A percentile compares a stretch with the other conserved stretches of the same genome.
These are phyloP conservation scores for Trichogramma pretiosum DNA, from an alignment of 1,140 invertebrate genomes.

Conservation along the genomic window DNA sequence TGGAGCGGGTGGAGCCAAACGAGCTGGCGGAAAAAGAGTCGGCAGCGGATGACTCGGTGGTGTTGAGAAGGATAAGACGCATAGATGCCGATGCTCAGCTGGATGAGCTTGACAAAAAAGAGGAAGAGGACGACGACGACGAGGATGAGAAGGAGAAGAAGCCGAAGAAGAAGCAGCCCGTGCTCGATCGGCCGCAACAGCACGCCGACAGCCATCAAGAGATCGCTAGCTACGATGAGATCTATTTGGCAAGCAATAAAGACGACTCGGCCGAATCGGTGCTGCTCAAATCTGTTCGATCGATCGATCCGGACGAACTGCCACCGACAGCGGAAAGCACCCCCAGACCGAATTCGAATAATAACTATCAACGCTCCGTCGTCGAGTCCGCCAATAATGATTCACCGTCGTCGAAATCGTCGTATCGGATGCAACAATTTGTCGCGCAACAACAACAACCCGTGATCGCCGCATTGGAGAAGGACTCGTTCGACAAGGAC, in stretches of 20 bases:
- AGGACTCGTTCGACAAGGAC: background rate
- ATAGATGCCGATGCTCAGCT: slow-evolving; percentile 28
- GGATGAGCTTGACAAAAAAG: slow-evolving; percentile 5
- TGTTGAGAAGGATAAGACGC: slow-evolving; percentile 29
- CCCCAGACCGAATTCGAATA: too few relatives aligned
- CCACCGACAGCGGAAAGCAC: background rate
- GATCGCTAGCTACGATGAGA: slow-evolving; percentile 25
- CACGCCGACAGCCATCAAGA: slow-evolving; percentile 11
- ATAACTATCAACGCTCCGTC: too few relatives aligned
- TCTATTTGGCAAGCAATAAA: slow-evolving; percentile 34
- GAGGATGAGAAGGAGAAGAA: background rate
- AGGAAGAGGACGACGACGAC: slow-evolving; percentile 19
- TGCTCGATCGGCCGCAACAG: too few relatives aligned
- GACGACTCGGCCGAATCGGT: slow-evolving; percentile 31
- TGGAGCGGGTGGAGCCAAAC: slow-evolving; percentile 4
- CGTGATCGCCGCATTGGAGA: background rate
- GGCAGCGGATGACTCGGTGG: slow-evolving; percentile 33
- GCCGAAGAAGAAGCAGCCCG: slow-evolving; percentile 6
- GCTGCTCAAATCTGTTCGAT: slow-evolving; percentile 36
- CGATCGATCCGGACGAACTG: slow-evolving; percentile 34
- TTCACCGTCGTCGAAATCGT: too few relatives aligned
- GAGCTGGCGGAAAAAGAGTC: slow-evolving; percentile 3
- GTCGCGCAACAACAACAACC: background rate
- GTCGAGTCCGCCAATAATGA: too few relatives aligned
- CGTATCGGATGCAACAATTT: too few relatives aligned